Percentiles rank a stretch among this genome's conserved stretches.
These are phyloP conservation scores for Plagodis dolabraria DNA, from an alignment of 2,888 invertebrate genomes.

Conservation along the genomic window DNA sequence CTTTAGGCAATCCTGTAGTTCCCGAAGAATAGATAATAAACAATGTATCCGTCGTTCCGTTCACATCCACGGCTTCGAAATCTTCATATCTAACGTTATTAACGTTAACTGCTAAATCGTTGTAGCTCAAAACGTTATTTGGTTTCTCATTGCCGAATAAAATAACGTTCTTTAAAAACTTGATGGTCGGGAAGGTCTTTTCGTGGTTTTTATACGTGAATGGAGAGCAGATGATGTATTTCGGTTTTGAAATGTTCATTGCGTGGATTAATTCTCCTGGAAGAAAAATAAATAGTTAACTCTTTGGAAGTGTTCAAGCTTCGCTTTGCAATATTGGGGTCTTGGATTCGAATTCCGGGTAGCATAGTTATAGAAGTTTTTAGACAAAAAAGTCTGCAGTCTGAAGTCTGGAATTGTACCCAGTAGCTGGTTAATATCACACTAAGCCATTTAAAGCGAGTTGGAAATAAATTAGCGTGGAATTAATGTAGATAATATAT, in stretches of 20 bases:
- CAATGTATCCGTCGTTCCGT: constrained; percentile 55
- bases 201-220: constrained; percentile 50
- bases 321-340: too few species aligned
- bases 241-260: constrained; percentile 62
- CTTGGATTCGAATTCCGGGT: too few species aligned
- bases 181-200: constrained; percentile 44
- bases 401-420: too few species aligned
- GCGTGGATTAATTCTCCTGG: constrained; percentile 68
- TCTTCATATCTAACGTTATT: constrained; percentile 53
- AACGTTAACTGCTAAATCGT: constrained; percentile 49
- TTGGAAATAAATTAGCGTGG: too few species aligned
- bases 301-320: too few species aligned
- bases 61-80: constrained; percentile 53
- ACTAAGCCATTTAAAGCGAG: too few species aligned
- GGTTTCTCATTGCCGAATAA: constrained; percentile 53
- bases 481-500: too few species aligned
- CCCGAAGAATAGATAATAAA: constrained; percentile 72
- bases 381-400: too few species aligned
- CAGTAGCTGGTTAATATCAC: too few species aligned
- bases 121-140: constrained; percentile 47
- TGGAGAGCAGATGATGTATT: constrained; percentile 61
- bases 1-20: constrained; percentile 72
- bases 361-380: too few species aligned
- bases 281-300: constrained; percentile 25
- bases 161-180: constrained; percentile 53